phyloP scores from a whole-genome alignment of 2,888 invertebrate species.

The Phengaris arion region DNA sequence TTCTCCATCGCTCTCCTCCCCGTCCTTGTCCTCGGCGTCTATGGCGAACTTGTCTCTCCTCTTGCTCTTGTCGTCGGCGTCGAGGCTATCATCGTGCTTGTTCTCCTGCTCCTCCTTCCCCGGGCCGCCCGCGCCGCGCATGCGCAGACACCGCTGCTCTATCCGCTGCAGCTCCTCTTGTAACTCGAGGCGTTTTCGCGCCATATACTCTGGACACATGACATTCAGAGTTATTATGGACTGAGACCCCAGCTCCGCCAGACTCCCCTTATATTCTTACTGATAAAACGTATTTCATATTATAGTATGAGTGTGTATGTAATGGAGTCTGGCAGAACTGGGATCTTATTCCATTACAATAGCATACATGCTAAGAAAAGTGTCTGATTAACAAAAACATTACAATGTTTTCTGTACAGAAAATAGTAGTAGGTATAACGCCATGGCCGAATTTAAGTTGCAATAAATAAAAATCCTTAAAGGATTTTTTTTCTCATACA shows the following conservation, averaged over 20 bases:
- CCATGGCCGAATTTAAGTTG: no score
- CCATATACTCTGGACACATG: slow-evolving; percentile 77
- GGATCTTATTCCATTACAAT: neutral
- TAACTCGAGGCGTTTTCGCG: slow-evolving; percentile 81
- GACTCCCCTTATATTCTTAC: no score
- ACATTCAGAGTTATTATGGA: neutral
- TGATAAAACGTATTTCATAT: no score
- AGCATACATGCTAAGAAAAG: neutral
- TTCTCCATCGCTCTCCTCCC: slow-evolving; percentile 70
- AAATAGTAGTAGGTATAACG: no score
- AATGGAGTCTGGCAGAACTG: no score
- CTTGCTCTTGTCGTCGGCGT: slow-evolving; percentile 47
- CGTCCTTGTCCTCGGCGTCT: slow-evolving; percentile 56
- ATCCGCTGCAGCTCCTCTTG: slow-evolving; percentile 83
- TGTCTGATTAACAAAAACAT: no score
- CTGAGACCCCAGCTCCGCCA: no score
- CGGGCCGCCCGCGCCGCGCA: slow-evolving; percentile 52
- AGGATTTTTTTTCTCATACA: no score
- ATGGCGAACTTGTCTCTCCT: slow-evolving; percentile 68
- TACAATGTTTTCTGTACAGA: no score
- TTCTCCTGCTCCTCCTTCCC: slow-evolving; percentile 55
- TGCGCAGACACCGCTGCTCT: slow-evolving; percentile 74
- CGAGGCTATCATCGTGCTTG: slow-evolving; percentile 28
- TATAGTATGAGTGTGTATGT: no score
- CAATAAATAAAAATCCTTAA: no score